Evolutionary conservation across 1,140 invertebrate genomes (phyloP).

Genomic region (Heliconius nattereri): DNA sequence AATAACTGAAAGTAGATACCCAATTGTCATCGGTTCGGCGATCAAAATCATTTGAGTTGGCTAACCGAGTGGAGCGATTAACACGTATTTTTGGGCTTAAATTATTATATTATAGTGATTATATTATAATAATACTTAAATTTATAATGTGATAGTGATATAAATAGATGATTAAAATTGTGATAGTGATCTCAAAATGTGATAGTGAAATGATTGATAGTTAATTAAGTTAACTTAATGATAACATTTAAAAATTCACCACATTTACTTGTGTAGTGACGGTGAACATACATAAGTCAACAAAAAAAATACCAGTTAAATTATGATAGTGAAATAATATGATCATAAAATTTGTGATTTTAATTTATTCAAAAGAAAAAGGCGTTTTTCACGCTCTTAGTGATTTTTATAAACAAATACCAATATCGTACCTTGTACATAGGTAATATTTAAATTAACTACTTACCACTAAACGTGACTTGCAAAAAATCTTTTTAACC

Average conservation of each 20-base stretch:
- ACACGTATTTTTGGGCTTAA: conserved; percentile 26
- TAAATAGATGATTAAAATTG: not conserved
- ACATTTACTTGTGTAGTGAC: no score
- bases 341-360: no score
- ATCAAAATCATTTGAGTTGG: conserved; percentile 62
- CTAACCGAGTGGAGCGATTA: conserved; percentile 42
- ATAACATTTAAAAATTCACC: no score
- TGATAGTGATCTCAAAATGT: not conserved
- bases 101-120: not conserved
- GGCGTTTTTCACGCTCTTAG: rapidly evolving
- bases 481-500: no score
- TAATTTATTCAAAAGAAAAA: no score
- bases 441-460: no score
- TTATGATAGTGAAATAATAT: no score
- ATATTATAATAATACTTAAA: not conserved
- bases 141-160: not conserved
- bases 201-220: not conserved
- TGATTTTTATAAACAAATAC: no score
- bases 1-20: conserved; percentile 67
- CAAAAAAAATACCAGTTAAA: no score
- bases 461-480: no score
- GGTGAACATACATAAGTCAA: no score
- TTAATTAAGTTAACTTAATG: not conserved
- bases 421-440: no score
- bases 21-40: conserved; percentile 64